These are phyloP conservation scores for Lytechinus pictus DNA, from an alignment of 35 echinoderm and acorn worm genomes.

Conservation along the genomic window DNA sequence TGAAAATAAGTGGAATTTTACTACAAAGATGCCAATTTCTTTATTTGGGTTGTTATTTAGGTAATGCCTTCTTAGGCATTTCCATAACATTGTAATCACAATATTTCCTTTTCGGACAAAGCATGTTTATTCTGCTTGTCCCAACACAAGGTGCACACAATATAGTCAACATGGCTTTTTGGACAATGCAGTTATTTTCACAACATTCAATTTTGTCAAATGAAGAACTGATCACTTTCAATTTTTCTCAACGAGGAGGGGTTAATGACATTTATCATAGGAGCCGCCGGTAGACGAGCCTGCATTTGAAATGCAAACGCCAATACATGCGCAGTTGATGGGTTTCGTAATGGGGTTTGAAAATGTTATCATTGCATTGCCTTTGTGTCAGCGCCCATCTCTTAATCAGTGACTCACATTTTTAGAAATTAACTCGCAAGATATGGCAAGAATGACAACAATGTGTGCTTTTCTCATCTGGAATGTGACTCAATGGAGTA, in stretches of 20 bases:
- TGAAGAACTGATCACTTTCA: neutral
- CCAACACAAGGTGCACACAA: neutral
- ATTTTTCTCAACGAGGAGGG: neutral
- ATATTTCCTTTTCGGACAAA: neutral
- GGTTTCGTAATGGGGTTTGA: slow-evolving; percentile 11
- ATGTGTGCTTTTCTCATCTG: neutral
- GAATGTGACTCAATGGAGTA: slow-evolving; percentile 3
- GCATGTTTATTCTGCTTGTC: neutral
- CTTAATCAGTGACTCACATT: slow-evolving; percentile 11
- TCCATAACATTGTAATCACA: neutral
- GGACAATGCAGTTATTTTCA: neutral
- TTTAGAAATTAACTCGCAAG: neutral
- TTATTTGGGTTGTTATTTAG: neutral
- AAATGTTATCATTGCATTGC: neutral
- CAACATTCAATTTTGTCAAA: neutral
- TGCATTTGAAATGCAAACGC: neutral
- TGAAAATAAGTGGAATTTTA: neutral
- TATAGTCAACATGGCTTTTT: neutral
- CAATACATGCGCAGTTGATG: neutral
- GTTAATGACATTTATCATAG: slow-evolving; percentile 3
- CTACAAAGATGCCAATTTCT: neutral
- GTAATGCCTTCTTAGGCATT: neutral
- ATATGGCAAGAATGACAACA: slow-evolving; percentile 18
- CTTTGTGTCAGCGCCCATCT: neutral
- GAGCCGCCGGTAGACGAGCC: neutral